Conservation (phyloP, 2,113 vertebrate genomes). For the Gila orcuttii region DNA sequence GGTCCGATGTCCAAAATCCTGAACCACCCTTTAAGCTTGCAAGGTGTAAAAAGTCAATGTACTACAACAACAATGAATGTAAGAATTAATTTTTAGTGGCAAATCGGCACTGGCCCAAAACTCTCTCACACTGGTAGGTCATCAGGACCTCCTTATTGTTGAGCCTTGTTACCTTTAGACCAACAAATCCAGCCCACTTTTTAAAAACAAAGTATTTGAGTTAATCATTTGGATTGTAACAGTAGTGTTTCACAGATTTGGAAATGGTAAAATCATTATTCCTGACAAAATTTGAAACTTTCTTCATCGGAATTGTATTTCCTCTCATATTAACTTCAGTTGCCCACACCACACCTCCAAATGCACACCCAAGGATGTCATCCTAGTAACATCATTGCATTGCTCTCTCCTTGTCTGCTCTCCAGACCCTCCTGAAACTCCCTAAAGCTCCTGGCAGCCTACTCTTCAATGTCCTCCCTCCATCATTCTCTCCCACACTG, state of each 20-base stretch:
- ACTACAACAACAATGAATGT: not conserved
- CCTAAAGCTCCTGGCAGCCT: slow-evolving; percentile 50
- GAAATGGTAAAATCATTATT: not conserved
- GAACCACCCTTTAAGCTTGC: not conserved
- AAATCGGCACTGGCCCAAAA: not conserved
- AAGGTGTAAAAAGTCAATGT: not conserved
- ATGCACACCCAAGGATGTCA: slow-evolving; percentile 35
- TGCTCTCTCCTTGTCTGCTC: slow-evolving; percentile 59
- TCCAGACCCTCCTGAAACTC: slow-evolving; percentile 7
- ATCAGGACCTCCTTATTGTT: not conserved
- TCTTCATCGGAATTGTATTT: not conserved
- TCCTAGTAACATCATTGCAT: not conserved
- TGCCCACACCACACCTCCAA: slow-evolving; percentile 18
- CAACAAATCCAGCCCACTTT: not conserved
- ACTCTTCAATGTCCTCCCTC: slow-evolving; percentile 62
- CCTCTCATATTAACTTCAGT: not conserved
- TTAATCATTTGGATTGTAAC: not conserved
- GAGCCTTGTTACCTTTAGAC: not conserved
- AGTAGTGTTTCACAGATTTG: not conserved
- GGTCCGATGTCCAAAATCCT: no score
- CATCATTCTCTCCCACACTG: slow-evolving; percentile 71
- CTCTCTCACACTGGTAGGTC: not conserved
- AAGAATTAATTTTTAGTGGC: not conserved
- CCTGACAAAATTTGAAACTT: not conserved
- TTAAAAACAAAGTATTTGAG: not conserved